These are phyloP conservation scores for Vombatus ursinus DNA, from an alignment of 2,113 vertebrate species.

Conservation along the genomic window DNA sequence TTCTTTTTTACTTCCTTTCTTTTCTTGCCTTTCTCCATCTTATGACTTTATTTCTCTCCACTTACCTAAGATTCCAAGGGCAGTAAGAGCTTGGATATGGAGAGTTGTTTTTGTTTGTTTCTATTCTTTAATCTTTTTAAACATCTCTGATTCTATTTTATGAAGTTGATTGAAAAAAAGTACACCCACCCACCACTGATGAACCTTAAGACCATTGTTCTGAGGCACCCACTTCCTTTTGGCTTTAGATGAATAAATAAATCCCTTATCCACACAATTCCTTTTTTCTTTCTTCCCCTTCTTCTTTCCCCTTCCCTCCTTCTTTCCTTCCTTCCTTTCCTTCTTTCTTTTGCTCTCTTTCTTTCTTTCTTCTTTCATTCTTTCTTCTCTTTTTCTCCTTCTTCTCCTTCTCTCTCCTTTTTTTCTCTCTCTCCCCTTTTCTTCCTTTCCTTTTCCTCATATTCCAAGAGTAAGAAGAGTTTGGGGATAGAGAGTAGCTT, in stretches of 20 bases:
- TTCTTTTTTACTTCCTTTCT: fast-evolving
- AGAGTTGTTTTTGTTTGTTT: conserved; percentile 28
- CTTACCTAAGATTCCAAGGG: conserved; percentile 44
- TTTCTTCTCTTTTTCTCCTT: no score
- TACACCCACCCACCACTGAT: conserved; percentile 69
- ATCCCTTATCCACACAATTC: neutral
- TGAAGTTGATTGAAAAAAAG: conserved; percentile 65
- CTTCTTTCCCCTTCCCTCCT: neutral
- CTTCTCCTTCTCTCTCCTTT: fast-evolving
- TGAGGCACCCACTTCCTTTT: conserved; percentile 12
- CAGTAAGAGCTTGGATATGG: conserved; percentile 1
- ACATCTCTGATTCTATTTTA: conserved; percentile 67
- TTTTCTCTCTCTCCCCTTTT: neutral
- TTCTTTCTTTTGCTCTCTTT: no score
- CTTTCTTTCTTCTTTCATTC: no score
- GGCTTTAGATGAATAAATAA: neutral
- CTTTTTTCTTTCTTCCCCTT: neutral
- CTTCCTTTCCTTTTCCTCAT: neutral
- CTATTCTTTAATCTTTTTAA: neutral
- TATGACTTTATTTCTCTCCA: neutral
- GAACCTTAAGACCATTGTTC: conserved; percentile 52
- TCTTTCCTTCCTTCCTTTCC: neutral
- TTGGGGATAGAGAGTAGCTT: neutral
- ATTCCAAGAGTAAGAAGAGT: neutral
- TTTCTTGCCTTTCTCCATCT: neutral